Percentiles rank a stretch among this genome's conserved stretches.
These are phyloP conservation scores for Schizaphis graminum DNA, from an alignment of 2,888 invertebrate species.

Conservation along the genomic window DNA sequence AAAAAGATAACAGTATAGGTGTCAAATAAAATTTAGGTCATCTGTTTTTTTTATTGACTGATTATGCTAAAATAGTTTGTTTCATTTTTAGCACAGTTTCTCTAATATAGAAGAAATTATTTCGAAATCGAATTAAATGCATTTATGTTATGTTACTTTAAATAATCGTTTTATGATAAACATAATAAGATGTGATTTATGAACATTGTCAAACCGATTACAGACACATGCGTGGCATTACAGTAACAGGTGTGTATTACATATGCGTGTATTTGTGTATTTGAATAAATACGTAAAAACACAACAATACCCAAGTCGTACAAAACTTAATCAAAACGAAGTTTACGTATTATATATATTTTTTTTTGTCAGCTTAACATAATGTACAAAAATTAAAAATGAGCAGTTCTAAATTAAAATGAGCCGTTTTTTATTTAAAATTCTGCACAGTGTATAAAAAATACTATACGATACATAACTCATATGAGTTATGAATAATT, in stretches of 20 bases:
- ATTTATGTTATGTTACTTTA: too few species aligned
- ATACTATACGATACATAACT: background rate
- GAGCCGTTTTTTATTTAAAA: background rate
- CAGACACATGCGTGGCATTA: background rate
- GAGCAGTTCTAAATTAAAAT: background rate
- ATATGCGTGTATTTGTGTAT: background rate
- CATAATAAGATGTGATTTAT: background rate
- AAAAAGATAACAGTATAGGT: too few species aligned
- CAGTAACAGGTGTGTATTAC: background rate
- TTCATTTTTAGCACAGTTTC: too few species aligned
- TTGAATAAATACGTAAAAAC: background rate
- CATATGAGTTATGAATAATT: background rate
- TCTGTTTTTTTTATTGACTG: too few species aligned
- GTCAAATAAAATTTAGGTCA: too few species aligned
- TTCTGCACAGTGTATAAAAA: background rate
- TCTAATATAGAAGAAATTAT: too few species aligned
- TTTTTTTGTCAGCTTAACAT: background rate
- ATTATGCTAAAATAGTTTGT: too few species aligned
- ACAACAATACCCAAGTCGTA: background rate
- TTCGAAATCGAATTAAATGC: too few species aligned
- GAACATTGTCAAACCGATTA: background rate
- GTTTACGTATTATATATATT: background rate
- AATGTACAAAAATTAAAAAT: background rate
- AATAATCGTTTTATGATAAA: too few species aligned
- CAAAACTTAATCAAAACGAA: background rate